Base-by-base conservation (phyloP, 2,113 vertebrate genomes). In the Stigmatopora nigra region DNA sequence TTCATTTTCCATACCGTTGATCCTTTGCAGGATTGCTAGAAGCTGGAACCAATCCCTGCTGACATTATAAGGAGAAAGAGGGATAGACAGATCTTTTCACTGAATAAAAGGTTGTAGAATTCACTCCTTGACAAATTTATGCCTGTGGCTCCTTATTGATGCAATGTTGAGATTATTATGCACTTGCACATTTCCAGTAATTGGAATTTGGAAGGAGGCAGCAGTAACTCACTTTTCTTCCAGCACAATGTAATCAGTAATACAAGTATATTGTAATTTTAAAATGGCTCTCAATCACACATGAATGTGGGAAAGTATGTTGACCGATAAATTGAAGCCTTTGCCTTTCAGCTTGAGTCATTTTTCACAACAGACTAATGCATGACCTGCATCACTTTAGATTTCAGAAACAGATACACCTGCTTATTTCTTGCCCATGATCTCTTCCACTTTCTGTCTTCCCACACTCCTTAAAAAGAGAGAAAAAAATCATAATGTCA, bases 121-220 rank as follows among this genome's bases (percentile, higher is more conserved):
- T 58, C 38, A 62, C 6, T n/a, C 5, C 48, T 64, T 73, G 53
- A 70, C 19, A 58, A 65, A 68, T 57, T 41, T 10, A 61, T 57
- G 46, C 36, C 22, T 67, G 36, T 17, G 5, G 7, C 16, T 11
- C 13, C 1, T 22, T 67, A 46, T 15, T 16, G 46, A 69, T 69
- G 66, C 44, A 66, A 47, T 47, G 49, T 36, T 47, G 16, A 68
- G 19, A 66, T 69, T 61, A 60, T 45, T n/a, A 65, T 35, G 19
- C 55, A 62, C 47, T 17, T 9, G 41, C 5, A 5, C 31, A 61
- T 20, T 59, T 59, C 57, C 36, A 41, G 16, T 38, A 59, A 59
- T 59, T 59, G 57, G 57, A 10, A 15, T 59, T n/a, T 59, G 35
- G 17, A 38, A 14, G 57, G 9, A 38, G 16, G 31, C 20, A 38